Conservation (phyloP, 2,113 vertebrate genomes). For the Catharus minimus region DNA sequence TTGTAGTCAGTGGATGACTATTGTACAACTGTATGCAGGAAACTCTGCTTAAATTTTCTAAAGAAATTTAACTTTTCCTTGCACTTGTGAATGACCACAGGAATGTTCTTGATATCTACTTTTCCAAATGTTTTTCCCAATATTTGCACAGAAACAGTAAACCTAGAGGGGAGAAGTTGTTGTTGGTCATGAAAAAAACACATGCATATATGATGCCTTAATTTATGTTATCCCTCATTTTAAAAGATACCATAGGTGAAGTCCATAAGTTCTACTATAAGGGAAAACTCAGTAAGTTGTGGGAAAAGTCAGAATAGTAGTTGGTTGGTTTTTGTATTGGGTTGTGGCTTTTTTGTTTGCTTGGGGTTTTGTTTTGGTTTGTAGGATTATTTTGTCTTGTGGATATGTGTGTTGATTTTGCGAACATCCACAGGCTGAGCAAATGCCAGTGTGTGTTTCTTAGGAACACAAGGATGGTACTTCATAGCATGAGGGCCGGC, state of each 20-base stretch:
- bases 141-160: not conserved
- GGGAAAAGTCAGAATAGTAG: not conserved
- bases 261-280: not conserved
- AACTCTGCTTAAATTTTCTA: not conserved
- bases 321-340: not conserved
- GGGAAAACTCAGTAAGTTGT: not conserved
- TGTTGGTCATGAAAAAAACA: not conserved
- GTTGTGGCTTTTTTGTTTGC: not conserved
- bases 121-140: not conserved
- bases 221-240: not conserved
- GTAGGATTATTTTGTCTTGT: not conserved
- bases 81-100: not conserved
- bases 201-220: not conserved
- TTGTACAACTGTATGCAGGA: not conserved
- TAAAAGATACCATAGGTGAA: not conserved
- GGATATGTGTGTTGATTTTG: not conserved
- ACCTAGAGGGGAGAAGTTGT: not conserved
- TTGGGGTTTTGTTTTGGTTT: not conserved
- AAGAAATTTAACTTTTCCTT: slow-evolving; percentile 10
- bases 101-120: not conserved
- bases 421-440: not conserved
- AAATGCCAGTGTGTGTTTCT: not conserved
- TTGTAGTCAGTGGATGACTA: not conserved
- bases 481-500: not conserved
- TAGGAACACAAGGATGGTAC: not conserved